These are phyloP conservation scores for Willowsia nigromaculata DNA, from an alignment of 2,888 invertebrate genomes.

Conservation along the genomic window DNA sequence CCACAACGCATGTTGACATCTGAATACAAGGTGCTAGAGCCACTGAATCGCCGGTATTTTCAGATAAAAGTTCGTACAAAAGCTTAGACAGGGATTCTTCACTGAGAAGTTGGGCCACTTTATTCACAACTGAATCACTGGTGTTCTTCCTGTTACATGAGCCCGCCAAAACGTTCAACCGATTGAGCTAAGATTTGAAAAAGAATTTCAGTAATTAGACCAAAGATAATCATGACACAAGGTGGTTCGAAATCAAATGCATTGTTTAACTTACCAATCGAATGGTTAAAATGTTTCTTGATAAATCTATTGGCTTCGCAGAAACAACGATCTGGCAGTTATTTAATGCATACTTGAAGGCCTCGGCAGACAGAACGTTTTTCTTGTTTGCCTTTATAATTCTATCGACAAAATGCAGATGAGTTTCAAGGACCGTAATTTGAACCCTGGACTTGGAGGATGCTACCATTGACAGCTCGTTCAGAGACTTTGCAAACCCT, in stretches of 20 bases:
- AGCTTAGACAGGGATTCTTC: conserved; percentile 25
- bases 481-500: background rate
- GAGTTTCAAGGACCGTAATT: conserved; percentile 16
- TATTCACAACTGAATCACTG: background rate
- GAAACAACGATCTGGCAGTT: conserved; percentile 6
- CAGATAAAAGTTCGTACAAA: background rate
- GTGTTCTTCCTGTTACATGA: background rate
- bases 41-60: background rate
- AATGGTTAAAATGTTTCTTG: conserved; percentile 25
- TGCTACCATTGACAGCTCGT: background rate
- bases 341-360: conserved; percentile 17
- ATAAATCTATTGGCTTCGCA: background rate
- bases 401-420: conserved; percentile 32
- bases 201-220: background rate
- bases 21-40: background rate
- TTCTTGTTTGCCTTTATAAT: background rate
- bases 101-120: background rate
- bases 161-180: background rate
- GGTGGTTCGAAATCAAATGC: background rate
- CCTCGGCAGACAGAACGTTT: background rate
- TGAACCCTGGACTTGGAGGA: background rate
- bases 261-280: conserved; percentile 2
- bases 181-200: background rate
- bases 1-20: conserved; percentile 43
- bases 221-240: background rate